Evolutionary conservation across 2,888 invertebrate genomes (phyloP).

Genomic region (Dorcus parallelipipedus): DNA sequence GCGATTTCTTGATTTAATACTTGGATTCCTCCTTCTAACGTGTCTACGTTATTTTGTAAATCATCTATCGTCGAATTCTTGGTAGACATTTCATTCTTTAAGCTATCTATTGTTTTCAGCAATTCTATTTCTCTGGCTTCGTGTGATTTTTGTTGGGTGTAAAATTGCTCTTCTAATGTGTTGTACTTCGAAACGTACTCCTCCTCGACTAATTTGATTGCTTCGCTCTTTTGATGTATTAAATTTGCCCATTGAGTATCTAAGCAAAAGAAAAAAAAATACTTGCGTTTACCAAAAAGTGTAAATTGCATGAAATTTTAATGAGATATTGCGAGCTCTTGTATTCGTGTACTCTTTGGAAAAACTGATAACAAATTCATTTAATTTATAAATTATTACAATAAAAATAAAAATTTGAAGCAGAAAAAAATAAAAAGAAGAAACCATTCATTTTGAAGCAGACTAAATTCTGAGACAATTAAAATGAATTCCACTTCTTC

Average conservation of each 20-base stretch:
- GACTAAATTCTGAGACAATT: too few species aligned
- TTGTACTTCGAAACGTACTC: slow-evolving; percentile 56
- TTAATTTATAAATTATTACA: too few species aligned
- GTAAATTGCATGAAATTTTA: too few species aligned
- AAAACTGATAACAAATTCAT: too few species aligned
- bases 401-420: too few species aligned
- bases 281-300: not conserved
- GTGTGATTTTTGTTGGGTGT: slow-evolving; percentile 46
- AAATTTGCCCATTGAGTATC: slow-evolving; percentile 65
- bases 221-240: slow-evolving; percentile 60
- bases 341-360: too few species aligned
- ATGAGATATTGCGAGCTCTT: too few species aligned
- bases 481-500: too few species aligned
- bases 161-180: slow-evolving; percentile 49
- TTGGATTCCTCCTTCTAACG: slow-evolving; percentile 48
- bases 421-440: too few species aligned
- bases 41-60: slow-evolving; percentile 48
- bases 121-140: slow-evolving; percentile 45
- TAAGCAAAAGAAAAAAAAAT: slow-evolving; percentile 32
- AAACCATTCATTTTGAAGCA: too few species aligned
- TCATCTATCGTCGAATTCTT: slow-evolving; percentile 46
- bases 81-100: slow-evolving; percentile 44
- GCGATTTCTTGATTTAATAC: slow-evolving; percentile 48
- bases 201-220: slow-evolving; percentile 58
- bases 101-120: slow-evolving; percentile 44